Evolutionary conservation across 2,113 vertebrate species (phyloP).

Genomic region (Ranitomeya variabilis): DNA sequence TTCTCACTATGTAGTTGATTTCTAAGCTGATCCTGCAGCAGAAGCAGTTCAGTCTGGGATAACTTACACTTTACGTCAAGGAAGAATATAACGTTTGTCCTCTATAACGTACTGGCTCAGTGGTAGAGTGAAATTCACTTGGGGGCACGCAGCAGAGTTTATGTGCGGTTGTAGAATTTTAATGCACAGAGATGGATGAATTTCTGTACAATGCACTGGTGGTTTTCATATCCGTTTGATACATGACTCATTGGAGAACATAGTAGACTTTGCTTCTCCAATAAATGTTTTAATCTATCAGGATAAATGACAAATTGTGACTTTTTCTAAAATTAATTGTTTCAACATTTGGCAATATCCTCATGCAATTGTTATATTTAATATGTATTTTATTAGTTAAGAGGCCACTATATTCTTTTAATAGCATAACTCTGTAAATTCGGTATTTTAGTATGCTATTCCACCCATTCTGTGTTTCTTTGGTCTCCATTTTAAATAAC

Average conservation of each 20-base stretch:
- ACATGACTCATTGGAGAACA: background rate
- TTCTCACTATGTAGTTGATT: background rate
- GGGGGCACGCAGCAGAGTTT: constrained; percentile 20
- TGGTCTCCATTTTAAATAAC: background rate
- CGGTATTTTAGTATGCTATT: background rate
- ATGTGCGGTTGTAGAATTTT: background rate
- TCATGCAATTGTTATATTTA: background rate
- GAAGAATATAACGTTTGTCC: background rate
- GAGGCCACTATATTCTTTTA: background rate
- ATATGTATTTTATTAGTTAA: background rate
- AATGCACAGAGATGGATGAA: background rate
- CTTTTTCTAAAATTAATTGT: constrained; percentile 12
- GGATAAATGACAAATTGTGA: constrained; percentile 9
- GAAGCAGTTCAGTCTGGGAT: constrained; percentile 21
- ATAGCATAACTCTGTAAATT: background rate
- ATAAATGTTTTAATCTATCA: background rate
- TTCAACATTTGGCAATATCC: background rate
- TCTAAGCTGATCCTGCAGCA: constrained; percentile 33
- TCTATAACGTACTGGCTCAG: background rate
- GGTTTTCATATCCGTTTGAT: background rate
- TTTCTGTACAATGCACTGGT: constrained; percentile 11
- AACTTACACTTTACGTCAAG: constrained; percentile 24
- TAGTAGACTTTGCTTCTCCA: constrained; percentile 5
- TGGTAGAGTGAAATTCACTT: background rate
- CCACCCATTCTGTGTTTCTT: background rate